Evolutionary conservation across 2,797 vertebrate genomes (phyloP).

Genomic region (Arremon aurantiirostris): DNA sequence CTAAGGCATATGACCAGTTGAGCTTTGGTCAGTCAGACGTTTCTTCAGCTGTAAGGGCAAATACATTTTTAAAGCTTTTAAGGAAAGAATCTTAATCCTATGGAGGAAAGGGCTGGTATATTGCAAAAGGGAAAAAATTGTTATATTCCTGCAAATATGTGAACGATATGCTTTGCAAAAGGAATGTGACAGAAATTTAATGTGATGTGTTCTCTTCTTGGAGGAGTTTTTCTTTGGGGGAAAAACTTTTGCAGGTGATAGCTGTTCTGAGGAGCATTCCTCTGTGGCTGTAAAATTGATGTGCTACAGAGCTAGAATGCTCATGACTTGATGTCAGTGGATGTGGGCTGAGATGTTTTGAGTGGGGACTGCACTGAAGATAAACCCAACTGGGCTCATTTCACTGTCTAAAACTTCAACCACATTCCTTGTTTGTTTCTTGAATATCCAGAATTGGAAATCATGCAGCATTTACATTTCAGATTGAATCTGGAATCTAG

Average conservation of each 20-base stretch:
- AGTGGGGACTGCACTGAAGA: background rate
- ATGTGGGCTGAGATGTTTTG: background rate
- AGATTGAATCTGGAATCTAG: background rate
- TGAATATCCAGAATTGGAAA: background rate
- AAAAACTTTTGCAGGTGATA: background rate
- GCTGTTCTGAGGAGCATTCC: background rate
- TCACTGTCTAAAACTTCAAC: background rate
- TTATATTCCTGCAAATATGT: background rate
- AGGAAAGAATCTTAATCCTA: background rate
- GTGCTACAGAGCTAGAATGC: background rate
- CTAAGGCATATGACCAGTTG: background rate
- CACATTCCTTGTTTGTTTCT: background rate
- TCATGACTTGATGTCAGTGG: background rate
- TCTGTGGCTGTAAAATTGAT: background rate
- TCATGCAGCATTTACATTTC: background rate
- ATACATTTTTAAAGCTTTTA: background rate
- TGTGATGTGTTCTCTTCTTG: background rate
- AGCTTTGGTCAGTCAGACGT: rapidly evolving
- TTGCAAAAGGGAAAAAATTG: background rate
- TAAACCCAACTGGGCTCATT: background rate
- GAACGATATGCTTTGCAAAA: background rate
- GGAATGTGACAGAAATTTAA: background rate
- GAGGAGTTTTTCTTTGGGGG: background rate
- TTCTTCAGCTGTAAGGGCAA: background rate
- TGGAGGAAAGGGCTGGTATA: background rate